Evolutionary conservation across 2,888 invertebrate species (phyloP).

Genomic region (Ochropacha duplaris): DNA sequence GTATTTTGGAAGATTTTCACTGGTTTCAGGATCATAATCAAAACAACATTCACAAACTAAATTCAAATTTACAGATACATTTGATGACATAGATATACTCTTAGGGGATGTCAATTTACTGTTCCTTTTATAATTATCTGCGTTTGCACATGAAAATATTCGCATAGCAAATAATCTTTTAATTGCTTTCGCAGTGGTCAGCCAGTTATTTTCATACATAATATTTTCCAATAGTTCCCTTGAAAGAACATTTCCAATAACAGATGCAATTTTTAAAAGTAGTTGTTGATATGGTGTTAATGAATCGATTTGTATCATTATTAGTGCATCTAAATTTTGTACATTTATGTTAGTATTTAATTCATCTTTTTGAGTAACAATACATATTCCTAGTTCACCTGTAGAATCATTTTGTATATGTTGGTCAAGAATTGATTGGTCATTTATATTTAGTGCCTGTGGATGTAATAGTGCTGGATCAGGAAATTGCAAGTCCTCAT

Average conservation of each 20-base stretch:
- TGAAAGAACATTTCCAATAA: conserved; percentile 80
- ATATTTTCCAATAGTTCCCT: conserved; percentile 78
- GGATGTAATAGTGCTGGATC: conserved; percentile 51
- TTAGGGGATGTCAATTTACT: conserved; percentile 32
- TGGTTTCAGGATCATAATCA: conserved; percentile 56
- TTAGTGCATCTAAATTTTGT: conserved; percentile 72
- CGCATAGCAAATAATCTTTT: conserved; percentile 80
- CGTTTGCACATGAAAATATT: conserved; percentile 79
- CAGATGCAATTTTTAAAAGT: conserved; percentile 83
- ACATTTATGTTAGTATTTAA: conserved; percentile 62
- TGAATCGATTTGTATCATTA: conserved; percentile 82
- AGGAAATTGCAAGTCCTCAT: conserved; percentile 66
- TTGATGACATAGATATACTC: conserved; percentile 18
- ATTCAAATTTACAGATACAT: conserved; percentile 25
- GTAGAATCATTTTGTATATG: conserved; percentile 46
- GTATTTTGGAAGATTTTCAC: conserved; percentile 72
- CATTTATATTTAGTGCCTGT: conserved; percentile 54
- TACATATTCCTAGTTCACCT: conserved; percentile 57
- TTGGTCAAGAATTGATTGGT: conserved; percentile 56
- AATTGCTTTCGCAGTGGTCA: conserved; percentile 78
- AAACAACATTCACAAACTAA: conserved; percentile 65
- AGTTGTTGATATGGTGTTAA: conserved; percentile 83
- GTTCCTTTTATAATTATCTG: conserved; percentile 32
- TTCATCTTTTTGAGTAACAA: conserved; percentile 59
- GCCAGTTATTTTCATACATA: conserved; percentile 76